phyloP scores from a whole-genome alignment of 2,888 invertebrate genomes.

The Cataglyphis cursor region DNA sequence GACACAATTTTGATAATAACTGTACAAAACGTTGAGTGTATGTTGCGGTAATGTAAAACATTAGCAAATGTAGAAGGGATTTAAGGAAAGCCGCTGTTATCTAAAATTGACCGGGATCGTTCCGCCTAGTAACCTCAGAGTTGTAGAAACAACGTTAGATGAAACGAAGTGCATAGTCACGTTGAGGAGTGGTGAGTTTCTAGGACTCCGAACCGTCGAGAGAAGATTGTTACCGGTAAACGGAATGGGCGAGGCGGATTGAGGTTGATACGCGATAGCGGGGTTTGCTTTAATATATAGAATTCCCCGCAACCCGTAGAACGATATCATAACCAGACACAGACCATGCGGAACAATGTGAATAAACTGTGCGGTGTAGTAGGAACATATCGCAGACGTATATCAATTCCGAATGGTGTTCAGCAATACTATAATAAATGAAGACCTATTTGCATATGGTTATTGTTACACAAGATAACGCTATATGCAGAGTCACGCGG shows the following conservation, averaged over 20 bases:
- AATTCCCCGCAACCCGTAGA: conserved; percentile 30
- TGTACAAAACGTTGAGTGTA: not conserved
- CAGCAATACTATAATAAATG: conserved; percentile 5
- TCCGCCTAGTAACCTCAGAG: not conserved
- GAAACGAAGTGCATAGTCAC: conserved; percentile 52
- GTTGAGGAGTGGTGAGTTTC: conserved; percentile 46
- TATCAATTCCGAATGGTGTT: conserved; percentile 39
- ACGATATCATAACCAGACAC: conserved; percentile 44
- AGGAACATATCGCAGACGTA: conserved; percentile 24
- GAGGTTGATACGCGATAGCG: conserved; percentile 62
- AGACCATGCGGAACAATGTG: conserved; percentile 34
- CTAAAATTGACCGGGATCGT: conserved; percentile 25
- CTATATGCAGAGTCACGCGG: not conserved
- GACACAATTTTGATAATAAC: not conserved
- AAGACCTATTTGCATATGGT: conserved; percentile 21
- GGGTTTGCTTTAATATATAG: conserved; percentile 52
- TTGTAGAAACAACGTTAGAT: conserved; percentile 52
- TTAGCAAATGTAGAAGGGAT: not conserved
- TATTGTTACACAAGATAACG: conserved; percentile 18
- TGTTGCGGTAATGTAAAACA: not conserved
- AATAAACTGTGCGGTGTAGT: conserved; percentile 23
- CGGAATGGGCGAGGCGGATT: conserved; percentile 52
- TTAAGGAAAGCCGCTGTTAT: conserved; percentile 12
- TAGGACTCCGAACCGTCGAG: conserved; percentile 6
- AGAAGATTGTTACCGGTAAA: conserved; percentile 41